phyloP scores from a whole-genome alignment of 2,797 vertebrate species.

The Psittacula echo region DNA sequence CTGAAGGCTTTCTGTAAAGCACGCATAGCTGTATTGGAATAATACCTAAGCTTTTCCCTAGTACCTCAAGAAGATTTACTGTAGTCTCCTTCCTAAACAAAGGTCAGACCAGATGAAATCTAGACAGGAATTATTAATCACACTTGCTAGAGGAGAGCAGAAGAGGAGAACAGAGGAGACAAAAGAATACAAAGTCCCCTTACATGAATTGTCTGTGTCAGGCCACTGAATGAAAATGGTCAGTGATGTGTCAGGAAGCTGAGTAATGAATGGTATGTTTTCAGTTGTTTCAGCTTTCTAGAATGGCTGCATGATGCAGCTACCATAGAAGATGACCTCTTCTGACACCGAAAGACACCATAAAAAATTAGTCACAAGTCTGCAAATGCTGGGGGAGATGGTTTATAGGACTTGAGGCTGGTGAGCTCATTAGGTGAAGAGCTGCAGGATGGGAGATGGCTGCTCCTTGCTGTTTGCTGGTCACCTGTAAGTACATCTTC shows the following conservation, averaged over 20 bases:
- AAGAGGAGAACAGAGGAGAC: not conserved
- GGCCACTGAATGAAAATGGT: not conserved
- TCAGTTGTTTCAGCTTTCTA: not conserved
- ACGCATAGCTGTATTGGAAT: not conserved
- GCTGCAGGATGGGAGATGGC: not conserved
- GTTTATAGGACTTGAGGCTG: not conserved
- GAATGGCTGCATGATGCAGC: not conserved
- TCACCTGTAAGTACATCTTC: not conserved
- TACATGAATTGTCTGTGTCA: not conserved
- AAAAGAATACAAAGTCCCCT: not conserved
- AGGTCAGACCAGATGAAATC: not conserved
- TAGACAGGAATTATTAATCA: not conserved
- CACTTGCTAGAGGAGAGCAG: not conserved
- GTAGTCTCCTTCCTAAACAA: not conserved
- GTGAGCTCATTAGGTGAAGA: not conserved
- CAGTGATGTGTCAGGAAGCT: not conserved
- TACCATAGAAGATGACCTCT: not conserved
- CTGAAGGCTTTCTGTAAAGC: not conserved
- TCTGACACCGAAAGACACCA: not conserved
- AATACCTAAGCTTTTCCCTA: not conserved
- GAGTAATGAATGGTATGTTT: not conserved
- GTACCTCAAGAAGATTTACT: not conserved
- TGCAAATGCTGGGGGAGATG: rapidly evolving
- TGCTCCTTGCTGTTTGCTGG: not conserved
- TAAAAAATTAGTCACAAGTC: not conserved